phyloP scores from a whole-genome alignment of 1,140 invertebrate species.

The Neodiprion pinetum region DNA sequence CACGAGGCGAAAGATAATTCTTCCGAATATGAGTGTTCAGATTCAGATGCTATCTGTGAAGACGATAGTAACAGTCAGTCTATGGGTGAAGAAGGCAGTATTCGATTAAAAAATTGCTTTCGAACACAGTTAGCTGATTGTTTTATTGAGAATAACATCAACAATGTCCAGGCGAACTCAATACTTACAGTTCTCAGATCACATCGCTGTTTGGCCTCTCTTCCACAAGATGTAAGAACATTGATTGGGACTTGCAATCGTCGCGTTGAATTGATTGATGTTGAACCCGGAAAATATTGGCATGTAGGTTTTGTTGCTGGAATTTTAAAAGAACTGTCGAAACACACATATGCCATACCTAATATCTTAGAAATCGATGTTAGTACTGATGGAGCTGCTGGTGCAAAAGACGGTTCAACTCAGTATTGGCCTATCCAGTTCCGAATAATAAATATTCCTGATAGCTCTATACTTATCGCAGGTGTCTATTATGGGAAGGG shows the following conservation, averaged over 20 bases:
- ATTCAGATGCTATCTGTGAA: not conserved
- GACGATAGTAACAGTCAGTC: not conserved
- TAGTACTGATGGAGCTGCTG: conserved; percentile 16
- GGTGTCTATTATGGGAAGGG: conserved; percentile 6
- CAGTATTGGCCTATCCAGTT: conserved; percentile 16
- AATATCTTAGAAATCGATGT: conserved; percentile 14
- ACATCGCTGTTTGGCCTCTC: conserved; percentile 16
- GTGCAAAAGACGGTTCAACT: not conserved
- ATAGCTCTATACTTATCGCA: not conserved
- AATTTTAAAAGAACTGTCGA: not conserved
- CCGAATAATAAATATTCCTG: conserved; percentile 15
- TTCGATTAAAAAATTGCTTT: not conserved
- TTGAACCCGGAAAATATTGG: conserved; percentile 20
- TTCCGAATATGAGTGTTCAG: not conserved
- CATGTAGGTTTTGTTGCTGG: conserved; percentile 20
- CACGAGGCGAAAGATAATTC: not conserved
- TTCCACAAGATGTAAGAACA: conserved; percentile 11
- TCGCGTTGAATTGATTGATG: not conserved
- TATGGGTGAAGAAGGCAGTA: not conserved
- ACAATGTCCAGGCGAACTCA: conserved; percentile 15
- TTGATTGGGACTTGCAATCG: conserved; percentile 8
- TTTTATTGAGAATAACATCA: conserved; percentile 19
- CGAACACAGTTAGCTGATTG: not conserved
- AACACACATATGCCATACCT: not conserved
- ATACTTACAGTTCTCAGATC: conserved; percentile 21